Evolutionary conservation across 2,113 vertebrate genomes (phyloP), one percentile per base, ranked within the genome.

Genomic region (Apus apus): DNA sequence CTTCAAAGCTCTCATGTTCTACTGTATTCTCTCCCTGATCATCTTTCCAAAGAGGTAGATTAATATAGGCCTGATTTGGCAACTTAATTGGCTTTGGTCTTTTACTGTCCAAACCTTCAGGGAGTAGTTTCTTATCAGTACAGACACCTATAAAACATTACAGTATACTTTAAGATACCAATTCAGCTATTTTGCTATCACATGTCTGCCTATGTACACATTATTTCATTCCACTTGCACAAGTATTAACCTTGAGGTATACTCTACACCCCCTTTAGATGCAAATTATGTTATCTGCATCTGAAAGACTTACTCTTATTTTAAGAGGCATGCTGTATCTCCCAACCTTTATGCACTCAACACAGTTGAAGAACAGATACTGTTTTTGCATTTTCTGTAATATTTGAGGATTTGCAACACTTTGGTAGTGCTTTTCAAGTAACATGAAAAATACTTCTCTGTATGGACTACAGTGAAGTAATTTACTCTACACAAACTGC

Each of bases 31-130:
- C 98, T 72, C 98, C 97, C 96, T 97, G 98, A 96, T 99, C 98
- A 40, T 99, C 99, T 95, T 98, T 98, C 97, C 99, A 98, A 95
- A 98, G 98, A 98, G 99, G 98, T 98, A 99, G 98, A 97, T 99
- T 98, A 45, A 99, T 98, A 76, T 98, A 99, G 88, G 99, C 98
- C 97, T 99, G 99, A 97, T 97, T 98, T 6, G 98, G 98, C 88
- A 98, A 97, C 97, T 99, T 99, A 75, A 98, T 97, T 96, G 98
- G 98, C 98, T 99, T 99, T 99, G 99, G 98, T 98, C 98, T 99
- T 94, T 91, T 97, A 97, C 85, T 97, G 81, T 99, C 99, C 9
- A 97, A 87, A 94, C 97, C 94, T 34, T 99, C 98, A 62, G 96
- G 87, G 60, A 85, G 51, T 86, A 94, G 97, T 6, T 95, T 95